Conservation (phyloP, 2,797 vertebrate species). For the Pangasius larnaudii region DNA sequence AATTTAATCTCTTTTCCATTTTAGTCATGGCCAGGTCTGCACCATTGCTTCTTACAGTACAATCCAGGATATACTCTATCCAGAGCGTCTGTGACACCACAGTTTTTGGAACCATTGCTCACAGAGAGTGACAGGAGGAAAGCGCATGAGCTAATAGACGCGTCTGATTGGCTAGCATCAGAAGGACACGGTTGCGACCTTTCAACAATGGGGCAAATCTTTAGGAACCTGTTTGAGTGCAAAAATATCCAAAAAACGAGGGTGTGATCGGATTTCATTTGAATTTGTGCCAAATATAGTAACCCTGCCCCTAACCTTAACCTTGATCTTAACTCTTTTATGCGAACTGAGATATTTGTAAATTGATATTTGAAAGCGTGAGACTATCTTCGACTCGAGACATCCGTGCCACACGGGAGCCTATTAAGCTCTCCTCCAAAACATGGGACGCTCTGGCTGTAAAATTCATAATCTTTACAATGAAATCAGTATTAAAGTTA, state of each 20-base stretch:
- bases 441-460: not conserved
- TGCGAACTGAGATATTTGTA: not conserved
- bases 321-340: not conserved
- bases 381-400: not conserved
- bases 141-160: not conserved
- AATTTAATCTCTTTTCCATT: not conserved
- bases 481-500: no score
- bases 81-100: not conserved
- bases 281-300: not conserved
- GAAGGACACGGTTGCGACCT: not conserved
- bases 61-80: not conserved
- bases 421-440: not conserved
- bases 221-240: not conserved
- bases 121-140: no score
- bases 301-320: no score
- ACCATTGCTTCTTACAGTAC: not conserved
- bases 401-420: not conserved
- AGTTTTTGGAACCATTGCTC: not conserved
- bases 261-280: not conserved
- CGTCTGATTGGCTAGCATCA: not conserved
- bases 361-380: not conserved
- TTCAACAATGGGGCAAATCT: not conserved
- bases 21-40: not conserved
- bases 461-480: not conserved
- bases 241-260: not conserved